Evolutionary conservation across 30 jellyfish, hydroid and myxozoan genomes (phyloP).

Genomic region (Turritopsis dohrnii): DNA sequence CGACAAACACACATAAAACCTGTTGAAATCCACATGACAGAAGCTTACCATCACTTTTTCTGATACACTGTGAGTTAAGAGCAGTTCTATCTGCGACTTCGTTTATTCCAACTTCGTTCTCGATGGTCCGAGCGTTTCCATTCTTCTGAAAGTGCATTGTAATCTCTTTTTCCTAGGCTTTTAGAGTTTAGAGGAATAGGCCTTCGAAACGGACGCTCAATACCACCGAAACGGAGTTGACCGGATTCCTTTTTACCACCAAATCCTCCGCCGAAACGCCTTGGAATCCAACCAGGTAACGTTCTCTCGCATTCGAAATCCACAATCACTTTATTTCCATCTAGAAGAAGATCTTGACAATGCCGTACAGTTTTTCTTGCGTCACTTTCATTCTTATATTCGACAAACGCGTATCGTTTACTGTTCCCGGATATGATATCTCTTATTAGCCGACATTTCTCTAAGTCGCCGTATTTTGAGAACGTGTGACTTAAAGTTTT

Average conservation of each 20-base stretch:
- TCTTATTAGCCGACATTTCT: constrained; percentile 67
- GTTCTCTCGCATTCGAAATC: constrained; percentile 77
- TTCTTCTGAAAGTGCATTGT: neutral
- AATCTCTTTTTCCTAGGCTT: constrained; percentile 2
- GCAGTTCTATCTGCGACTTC: neutral
- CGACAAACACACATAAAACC: too few relatives aligned
- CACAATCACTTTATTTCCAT: constrained; percentile 61
- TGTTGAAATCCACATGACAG: too few relatives aligned
- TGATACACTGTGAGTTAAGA: too few relatives aligned
- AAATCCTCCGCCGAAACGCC: constrained; percentile 98
- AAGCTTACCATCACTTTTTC: too few relatives aligned
- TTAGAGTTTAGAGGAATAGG: constrained; percentile 55
- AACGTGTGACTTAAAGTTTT: constrained; percentile 31
- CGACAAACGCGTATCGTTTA: constrained; percentile 86
- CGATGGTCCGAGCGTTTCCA: neutral
- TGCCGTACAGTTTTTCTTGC: constrained; percentile 75
- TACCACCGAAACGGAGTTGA: constrained; percentile 95
- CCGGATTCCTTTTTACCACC: constrained; percentile 99
- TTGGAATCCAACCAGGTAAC: constrained; percentile 92
- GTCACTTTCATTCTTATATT: constrained; percentile 77
- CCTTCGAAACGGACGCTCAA: constrained; percentile 89
- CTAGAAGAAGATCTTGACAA: constrained; percentile 54
- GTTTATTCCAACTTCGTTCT: neutral
- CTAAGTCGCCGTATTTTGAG: constrained; percentile 62
- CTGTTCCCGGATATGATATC: constrained; percentile 88